Conservation (phyloP, 2,113 vertebrate species). For the Anhinga rufa region DNA sequence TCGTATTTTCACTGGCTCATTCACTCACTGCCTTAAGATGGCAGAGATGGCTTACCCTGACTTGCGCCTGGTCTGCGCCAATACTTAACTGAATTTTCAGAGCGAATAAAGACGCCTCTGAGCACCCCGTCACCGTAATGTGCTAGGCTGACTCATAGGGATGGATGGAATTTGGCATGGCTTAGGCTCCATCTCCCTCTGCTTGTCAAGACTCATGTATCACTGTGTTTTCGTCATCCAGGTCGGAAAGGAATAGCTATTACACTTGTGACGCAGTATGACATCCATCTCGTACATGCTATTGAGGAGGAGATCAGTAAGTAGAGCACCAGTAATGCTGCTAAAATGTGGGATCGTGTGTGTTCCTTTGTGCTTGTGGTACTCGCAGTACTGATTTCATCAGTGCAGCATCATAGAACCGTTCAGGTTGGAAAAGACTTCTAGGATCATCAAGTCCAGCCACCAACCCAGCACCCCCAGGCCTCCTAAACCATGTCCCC, state of each 20-base stretch:
- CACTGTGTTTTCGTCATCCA: not conserved
- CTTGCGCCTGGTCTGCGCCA: not conserved
- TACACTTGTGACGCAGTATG: slow-evolving; percentile 94
- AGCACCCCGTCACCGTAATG: fast-evolving
- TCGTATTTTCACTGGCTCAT: not conserved
- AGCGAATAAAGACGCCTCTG: not conserved
- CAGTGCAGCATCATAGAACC: not conserved
- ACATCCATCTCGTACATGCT: slow-evolving; percentile 90
- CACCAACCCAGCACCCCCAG: too few species aligned
- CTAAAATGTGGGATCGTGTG: fast-evolving
- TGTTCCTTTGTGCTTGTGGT: not conserved
- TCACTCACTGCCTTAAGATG: not conserved
- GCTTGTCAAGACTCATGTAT: fast-evolving
- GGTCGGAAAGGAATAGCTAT: slow-evolving; percentile 87
- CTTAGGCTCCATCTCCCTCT: not conserved
- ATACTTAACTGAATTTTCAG: not conserved
- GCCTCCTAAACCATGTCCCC: too few species aligned
- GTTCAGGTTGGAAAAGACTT: too few species aligned
- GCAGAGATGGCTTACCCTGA: fast-evolving
- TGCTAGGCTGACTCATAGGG: not conserved
- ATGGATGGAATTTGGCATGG: fast-evolving
- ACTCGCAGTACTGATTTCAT: not conserved
- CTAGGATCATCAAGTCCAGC: too few species aligned
- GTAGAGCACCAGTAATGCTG: not conserved
- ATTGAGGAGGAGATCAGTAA: slow-evolving; percentile 90